Evolutionary conservation across 2,797 vertebrate genomes (phyloP).

Genomic region (Hipposideros larvatus): DNA sequence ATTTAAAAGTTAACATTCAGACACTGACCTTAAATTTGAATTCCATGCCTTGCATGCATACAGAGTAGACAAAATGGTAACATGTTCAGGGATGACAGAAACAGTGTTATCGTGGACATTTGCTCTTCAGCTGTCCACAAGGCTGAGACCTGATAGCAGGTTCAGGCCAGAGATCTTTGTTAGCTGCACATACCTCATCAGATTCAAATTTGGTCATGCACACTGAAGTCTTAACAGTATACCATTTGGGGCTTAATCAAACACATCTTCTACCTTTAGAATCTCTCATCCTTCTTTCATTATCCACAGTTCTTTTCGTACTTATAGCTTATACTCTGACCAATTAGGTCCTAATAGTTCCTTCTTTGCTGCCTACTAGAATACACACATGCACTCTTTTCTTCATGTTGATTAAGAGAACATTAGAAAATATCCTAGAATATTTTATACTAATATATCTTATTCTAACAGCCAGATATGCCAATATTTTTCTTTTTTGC

Average conservation of each 20-base stretch:
- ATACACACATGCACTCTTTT: neutral
- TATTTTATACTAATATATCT: neutral
- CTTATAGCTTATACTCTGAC: neutral
- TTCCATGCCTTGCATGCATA: neutral
- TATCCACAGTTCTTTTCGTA: neutral
- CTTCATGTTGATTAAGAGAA: neutral
- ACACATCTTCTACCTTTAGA: neutral
- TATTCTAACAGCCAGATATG: neutral
- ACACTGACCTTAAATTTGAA: neutral
- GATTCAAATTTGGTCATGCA: neutral
- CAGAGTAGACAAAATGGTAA: neutral
- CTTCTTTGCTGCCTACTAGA: neutral
- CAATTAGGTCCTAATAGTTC: neutral
- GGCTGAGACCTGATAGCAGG: neutral
- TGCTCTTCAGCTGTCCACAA: neutral
- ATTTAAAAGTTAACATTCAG: neutral
- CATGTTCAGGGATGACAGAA: neutral
- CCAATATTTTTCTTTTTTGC: neutral
- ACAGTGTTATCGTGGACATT: neutral
- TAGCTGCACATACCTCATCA: neutral
- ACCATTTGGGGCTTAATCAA: neutral
- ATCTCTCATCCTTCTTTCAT: neutral
- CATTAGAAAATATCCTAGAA: neutral
- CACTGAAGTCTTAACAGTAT: neutral
- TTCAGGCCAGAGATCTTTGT: neutral